phyloP scores from a whole-genome alignment of 2,888 invertebrate genomes.

The Leptura quadrifasciata region DNA sequence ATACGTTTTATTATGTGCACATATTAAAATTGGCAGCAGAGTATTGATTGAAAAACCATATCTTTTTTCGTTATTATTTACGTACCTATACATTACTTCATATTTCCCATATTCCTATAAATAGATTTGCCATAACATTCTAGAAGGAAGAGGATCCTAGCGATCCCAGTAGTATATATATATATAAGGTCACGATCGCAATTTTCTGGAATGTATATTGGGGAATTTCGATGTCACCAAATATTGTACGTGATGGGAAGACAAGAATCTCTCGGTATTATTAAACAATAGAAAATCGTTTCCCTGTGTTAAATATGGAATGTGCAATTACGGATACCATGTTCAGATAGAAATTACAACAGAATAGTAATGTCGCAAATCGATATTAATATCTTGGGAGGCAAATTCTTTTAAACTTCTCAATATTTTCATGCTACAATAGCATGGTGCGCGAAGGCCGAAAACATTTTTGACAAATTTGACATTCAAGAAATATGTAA shows the following conservation, averaged over 20 bases:
- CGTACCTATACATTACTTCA: neutral
- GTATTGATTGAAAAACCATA: neutral
- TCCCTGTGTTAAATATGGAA: slow-evolving; percentile 13
- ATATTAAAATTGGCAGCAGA: neutral
- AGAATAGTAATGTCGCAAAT: no score
- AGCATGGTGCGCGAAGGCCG: no score
- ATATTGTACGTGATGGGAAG: slow-evolving; percentile 71
- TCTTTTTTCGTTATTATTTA: neutral
- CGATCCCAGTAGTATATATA: slow-evolving; percentile 55
- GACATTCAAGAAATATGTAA: no score
- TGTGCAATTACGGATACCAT: neutral
- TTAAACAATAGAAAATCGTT: slow-evolving; percentile 59
- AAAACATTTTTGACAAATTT: no score
- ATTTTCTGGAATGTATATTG: slow-evolving; percentile 71
- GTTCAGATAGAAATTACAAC: no score
- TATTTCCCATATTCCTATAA: slow-evolving; percentile 11
- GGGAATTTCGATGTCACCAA: slow-evolving; percentile 70
- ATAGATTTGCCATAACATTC: slow-evolving; percentile 37
- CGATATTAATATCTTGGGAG: no score
- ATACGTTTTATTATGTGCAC: neutral
- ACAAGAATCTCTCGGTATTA: slow-evolving; percentile 60
- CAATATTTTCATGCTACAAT: no score
- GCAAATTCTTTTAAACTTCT: no score
- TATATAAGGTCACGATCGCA: slow-evolving; percentile 69
- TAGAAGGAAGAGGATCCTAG: slow-evolving; percentile 35